Percentiles rank a stretch among this genome's conserved stretches.
phyloP scores from a whole-genome alignment of 1,140 invertebrate species.

The Dinoponera quadriceps region DNA sequence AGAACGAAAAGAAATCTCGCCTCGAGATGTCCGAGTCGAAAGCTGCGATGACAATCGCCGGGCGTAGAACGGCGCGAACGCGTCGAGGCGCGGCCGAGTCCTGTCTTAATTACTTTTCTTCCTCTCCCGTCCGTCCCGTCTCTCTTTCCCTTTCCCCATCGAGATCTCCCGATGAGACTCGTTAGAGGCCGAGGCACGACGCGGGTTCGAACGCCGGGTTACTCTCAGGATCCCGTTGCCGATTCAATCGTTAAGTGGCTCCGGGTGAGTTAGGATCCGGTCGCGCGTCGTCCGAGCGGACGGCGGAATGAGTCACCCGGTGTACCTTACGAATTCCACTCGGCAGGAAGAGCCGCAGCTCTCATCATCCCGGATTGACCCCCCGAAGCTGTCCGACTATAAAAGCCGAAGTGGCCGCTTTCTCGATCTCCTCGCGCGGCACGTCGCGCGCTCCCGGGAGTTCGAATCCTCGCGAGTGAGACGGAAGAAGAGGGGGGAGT shows the following conservation, averaged over 20 bases:
- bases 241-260: slow-evolving; percentile 15
- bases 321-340: slow-evolving; percentile 1
- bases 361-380: slow-evolving; percentile 11
- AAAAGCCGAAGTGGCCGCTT: slow-evolving; percentile 49
- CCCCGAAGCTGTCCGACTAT: slow-evolving; percentile 47
- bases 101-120: slow-evolving; percentile 30
- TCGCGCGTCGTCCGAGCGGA: background rate
- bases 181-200: too few relatives aligned
- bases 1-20: too few relatives aligned
- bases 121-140: background rate
- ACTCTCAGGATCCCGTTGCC: background rate
- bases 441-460: slow-evolving; percentile 12
- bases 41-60: background rate
- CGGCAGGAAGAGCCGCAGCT: background rate
- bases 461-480: background rate
- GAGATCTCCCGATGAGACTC: background rate
- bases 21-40: background rate
- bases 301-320: background rate
- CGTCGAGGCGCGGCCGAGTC: background rate
- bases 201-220: too few relatives aligned
- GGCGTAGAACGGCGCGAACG: background rate
- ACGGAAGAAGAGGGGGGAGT: too few relatives aligned
- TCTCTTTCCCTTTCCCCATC: background rate
- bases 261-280: slow-evolving; percentile 7
- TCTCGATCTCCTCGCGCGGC: slow-evolving; percentile 52